Conservation (phyloP, 2,888 invertebrate genomes). For the Agrenia bidenticulata region DNA sequence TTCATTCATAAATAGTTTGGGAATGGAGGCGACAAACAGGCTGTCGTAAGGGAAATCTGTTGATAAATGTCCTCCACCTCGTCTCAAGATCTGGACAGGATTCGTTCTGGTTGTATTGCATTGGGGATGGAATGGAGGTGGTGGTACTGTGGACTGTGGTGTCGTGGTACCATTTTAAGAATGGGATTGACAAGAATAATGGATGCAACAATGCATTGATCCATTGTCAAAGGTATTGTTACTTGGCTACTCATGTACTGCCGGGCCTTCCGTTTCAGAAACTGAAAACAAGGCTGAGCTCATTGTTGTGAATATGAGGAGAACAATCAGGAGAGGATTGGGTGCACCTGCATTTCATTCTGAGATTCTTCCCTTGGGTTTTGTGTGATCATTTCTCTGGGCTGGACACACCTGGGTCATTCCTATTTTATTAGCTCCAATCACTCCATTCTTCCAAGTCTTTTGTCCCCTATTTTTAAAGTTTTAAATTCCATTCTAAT, state of each 20-base stretch:
- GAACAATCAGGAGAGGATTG: slow-evolving; percentile 3
- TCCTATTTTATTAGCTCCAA: slow-evolving; percentile 20
- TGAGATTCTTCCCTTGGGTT: background rate
- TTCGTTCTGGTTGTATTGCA: no score
- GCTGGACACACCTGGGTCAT: slow-evolving; percentile 14
- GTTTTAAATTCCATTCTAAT: slow-evolving; percentile 7
- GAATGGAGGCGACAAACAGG: slow-evolving; percentile 14
- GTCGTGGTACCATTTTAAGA: background rate
- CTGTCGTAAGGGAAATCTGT: slow-evolving; percentile 8
- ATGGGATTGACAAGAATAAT: slow-evolving; percentile 6
- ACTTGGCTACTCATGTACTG: background rate
- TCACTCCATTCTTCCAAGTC: slow-evolving; percentile 14
- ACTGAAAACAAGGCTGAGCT: slow-evolving; percentile 4
- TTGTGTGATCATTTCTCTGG: background rate
- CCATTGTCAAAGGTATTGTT: slow-evolving; percentile 8
- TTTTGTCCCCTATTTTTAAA: slow-evolving; percentile 15
- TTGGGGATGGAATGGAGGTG: no score
- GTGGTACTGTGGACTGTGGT: no score
- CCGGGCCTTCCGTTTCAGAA: background rate
- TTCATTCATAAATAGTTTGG: slow-evolving; percentile 15
- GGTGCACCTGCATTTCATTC: slow-evolving; percentile 12
- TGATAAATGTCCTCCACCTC: background rate
- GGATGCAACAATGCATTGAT: slow-evolving; percentile 13
- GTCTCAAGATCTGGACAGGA: background rate
- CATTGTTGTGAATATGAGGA: background rate